Percentiles rank a stretch among this genome's conserved stretches.
Conservation (phyloP, 2,797 vertebrate genomes). For the Momotus momota region DNA sequence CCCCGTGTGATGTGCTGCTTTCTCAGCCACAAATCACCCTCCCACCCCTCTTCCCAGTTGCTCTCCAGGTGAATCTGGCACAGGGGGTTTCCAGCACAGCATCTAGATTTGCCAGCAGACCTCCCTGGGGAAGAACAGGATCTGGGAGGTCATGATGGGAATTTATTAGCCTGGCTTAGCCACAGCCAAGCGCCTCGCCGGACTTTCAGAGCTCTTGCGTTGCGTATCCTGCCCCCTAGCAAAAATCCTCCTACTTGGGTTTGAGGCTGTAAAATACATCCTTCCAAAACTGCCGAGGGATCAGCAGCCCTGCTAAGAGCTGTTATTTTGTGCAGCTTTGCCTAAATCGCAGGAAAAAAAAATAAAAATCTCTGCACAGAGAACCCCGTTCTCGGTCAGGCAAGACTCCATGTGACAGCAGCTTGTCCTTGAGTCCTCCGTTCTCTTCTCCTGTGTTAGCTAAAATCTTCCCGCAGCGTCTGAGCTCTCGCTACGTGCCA, state of each 20-base stretch:
- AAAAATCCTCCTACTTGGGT: not conserved
- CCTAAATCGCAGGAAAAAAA: not conserved
- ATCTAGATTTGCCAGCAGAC: not conserved
- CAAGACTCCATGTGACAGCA: not conserved
- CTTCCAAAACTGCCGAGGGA: not conserved
- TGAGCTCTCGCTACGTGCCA: fast-evolving
- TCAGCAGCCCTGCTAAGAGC: not conserved
- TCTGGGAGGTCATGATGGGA: not conserved
- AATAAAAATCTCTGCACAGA: fast-evolving
- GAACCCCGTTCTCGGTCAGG: fast-evolving
- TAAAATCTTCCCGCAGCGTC: not conserved
- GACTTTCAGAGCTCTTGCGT: not conserved
- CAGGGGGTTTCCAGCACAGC: not conserved
- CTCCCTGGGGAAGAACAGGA: not conserved
- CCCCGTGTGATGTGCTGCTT: not conserved
- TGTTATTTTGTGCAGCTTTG: not conserved
- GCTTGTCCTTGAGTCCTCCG: not conserved
- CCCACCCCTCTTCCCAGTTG: not conserved
- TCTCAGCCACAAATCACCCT: not conserved
- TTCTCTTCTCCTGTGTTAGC: not conserved
- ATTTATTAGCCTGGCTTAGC: not conserved
- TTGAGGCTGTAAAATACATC: not conserved
- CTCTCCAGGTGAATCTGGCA: not conserved
- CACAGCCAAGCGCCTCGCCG: fast-evolving
- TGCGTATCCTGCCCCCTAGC: not conserved